Evolutionary conservation across 2,797 vertebrate genomes (phyloP), one percentile per base, ranked within the genome.

Genomic region (Petrocephalus sullivani): DNA sequence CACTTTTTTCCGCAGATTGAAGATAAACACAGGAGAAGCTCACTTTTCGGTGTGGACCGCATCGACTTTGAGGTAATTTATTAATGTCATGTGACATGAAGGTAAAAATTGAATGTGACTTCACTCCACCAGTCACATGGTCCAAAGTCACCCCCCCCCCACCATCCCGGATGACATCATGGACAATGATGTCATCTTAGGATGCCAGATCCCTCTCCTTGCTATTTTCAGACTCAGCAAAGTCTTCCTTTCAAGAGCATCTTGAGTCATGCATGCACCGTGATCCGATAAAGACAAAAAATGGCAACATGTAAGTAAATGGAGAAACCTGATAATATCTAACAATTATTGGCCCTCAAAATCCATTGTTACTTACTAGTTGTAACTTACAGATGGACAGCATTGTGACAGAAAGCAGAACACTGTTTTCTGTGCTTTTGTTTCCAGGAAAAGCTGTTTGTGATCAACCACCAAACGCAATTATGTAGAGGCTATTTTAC

Each of bases 371-470:
- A 56, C 83, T 56, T 85, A 58, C 54, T 7, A 33, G 58, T 58
- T 85, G 14, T 56, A 89, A 90, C 89, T 91, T 89, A 89, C 92
- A 90, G 93, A 92, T 87, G 87, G 90, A 89, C 91, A 91, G 90
- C 88, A 91, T 91, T 90, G 88, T 93, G 93, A 94, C 91, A 93
- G 90, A 94, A 95, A 90, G 91, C 94, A 93, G 92, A 87, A 91
- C 28, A 1, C 90, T 89, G 90, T 82, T 88, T 91, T 87, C 90
- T 85, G 71, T 90, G 89, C 90, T 91, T 87, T 86, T 82, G 78
- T 82, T 82, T 46, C 83, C 83, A 57, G 83, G 53, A 85, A 85
- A 85, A 57, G 83, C 83, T 85, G 6, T 58, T 87, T 87, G 71
- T 21, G n/a, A 83, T 28, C 49, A 83, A 83, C 46, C 49, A 83